Conservation (phyloP, 2,888 invertebrate genomes). For the Elgonia sp. region DNA sequence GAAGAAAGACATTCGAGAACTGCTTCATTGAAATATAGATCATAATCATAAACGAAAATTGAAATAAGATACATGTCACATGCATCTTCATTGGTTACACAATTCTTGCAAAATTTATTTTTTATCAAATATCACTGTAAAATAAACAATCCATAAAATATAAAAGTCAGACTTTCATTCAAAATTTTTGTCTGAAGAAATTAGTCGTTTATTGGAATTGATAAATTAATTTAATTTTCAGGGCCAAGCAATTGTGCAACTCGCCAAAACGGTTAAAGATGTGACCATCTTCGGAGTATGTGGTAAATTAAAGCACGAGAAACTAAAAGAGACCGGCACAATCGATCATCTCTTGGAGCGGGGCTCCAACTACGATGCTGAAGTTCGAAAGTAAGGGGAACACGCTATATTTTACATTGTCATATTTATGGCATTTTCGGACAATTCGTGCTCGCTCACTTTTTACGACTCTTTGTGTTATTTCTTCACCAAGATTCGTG, state of each 20-base stretch:
- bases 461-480: slow-evolving; percentile 34
- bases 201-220: background rate
- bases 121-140: too few species aligned
- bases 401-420: slow-evolving; percentile 40
- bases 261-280: slow-evolving; percentile 93
- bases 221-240: slow-evolving; percentile 85
- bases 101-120: too few species aligned
- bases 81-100: too few species aligned
- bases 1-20: slow-evolving; percentile 33
- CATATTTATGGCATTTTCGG: slow-evolving; percentile 52
- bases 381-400: slow-evolving; percentile 93
- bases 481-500: slow-evolving; percentile 6
- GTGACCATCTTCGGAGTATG: slow-evolving; percentile 95
- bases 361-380: slow-evolving; percentile 93
- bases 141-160: too few species aligned
- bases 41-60: background rate
- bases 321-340: slow-evolving; percentile 91
- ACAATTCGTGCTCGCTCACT: slow-evolving; percentile 14
- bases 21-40: background rate
- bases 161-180: too few species aligned
- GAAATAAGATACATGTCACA: background rate
- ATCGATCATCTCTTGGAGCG: slow-evolving; percentile 94
- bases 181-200: too few species aligned
- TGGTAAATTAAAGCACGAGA: slow-evolving; percentile 94
- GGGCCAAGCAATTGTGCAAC: slow-evolving; percentile 95